These are phyloP conservation scores for Oncorhynchus gorbuscha DNA, from an alignment of 2,113 vertebrate species.

Conservation along the genomic window DNA sequence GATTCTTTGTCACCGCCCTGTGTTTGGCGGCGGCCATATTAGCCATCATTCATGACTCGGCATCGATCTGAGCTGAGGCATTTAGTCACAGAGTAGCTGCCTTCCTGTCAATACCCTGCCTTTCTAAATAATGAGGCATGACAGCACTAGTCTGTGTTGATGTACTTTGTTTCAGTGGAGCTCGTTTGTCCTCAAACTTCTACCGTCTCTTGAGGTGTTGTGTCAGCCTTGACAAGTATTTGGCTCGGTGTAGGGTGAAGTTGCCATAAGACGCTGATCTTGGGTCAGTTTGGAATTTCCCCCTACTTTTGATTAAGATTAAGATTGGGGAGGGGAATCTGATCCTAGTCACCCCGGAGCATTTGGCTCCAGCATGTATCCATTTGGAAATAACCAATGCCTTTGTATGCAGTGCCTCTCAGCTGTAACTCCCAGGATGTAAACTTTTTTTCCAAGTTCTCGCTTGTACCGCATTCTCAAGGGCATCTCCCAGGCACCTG, in stretches of 20 bases:
- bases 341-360: background rate
- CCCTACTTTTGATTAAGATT: too few species aligned
- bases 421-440: background rate
- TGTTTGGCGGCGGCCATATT: background rate
- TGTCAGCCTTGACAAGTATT: background rate
- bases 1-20: background rate
- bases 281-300: too few species aligned
- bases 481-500: background rate
- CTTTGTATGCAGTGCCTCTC: background rate
- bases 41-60: conserved; percentile 6
- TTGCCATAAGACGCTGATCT: too few species aligned
- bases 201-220: background rate
- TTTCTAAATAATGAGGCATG: background rate
- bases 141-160: background rate
- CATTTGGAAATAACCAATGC: background rate
- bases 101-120: background rate
- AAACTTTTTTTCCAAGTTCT: background rate
- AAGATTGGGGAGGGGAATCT: too few species aligned
- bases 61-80: background rate
- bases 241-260: background rate
- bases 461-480: background rate
- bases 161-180: background rate
- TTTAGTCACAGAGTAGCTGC: background rate
- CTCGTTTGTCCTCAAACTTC: background rate
- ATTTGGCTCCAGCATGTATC: background rate